These are phyloP conservation scores for Melieria omissa DNA, from an alignment of 2,888 invertebrate species.

Conservation along the genomic window DNA sequence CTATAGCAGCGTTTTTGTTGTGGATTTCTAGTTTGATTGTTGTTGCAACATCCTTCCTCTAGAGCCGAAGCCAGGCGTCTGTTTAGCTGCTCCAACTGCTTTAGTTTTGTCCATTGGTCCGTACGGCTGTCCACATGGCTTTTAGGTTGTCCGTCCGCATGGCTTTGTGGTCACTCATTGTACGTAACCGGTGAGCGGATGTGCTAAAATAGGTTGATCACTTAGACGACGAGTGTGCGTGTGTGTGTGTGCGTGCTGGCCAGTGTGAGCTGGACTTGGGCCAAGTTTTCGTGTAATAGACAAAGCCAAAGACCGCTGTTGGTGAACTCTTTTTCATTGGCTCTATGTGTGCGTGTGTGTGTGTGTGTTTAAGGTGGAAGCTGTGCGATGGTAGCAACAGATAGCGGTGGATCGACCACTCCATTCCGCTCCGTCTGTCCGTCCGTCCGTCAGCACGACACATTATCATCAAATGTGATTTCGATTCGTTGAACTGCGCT, in stretches of 20 bases:
- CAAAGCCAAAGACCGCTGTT: no score
- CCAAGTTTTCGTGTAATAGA: not conserved
- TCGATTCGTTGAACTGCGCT: constrained; percentile 23
- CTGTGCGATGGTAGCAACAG: constrained; percentile 14
- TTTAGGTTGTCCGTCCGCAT: no score
- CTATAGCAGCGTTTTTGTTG: constrained; percentile 46
- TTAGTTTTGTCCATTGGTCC: constrained; percentile 9
- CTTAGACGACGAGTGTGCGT: constrained; percentile 8
- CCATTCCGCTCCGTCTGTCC: constrained; percentile 1
- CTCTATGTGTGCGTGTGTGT: not conserved
- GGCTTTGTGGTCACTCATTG: no score
- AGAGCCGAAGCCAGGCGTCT: not conserved
- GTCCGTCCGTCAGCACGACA: not conserved
- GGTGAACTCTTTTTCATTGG: no score
- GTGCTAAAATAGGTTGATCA: constrained; percentile 39
- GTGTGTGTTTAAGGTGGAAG: constrained; percentile 16
- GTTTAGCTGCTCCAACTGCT: constrained; percentile 23
- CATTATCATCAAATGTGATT: constrained; percentile 34
- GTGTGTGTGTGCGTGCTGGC: not conserved
- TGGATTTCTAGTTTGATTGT: constrained; percentile 34
- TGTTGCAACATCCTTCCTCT: constrained; percentile 30
- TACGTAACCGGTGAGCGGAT: constrained; percentile 23
- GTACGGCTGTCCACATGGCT: no score
- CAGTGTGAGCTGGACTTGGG: not conserved
- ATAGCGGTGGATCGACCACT: constrained; percentile 2